Evolutionary conservation across 2,888 invertebrate species (phyloP), one percentile per base, ranked within the genome.

Genomic region (Arge pagana): DNA sequence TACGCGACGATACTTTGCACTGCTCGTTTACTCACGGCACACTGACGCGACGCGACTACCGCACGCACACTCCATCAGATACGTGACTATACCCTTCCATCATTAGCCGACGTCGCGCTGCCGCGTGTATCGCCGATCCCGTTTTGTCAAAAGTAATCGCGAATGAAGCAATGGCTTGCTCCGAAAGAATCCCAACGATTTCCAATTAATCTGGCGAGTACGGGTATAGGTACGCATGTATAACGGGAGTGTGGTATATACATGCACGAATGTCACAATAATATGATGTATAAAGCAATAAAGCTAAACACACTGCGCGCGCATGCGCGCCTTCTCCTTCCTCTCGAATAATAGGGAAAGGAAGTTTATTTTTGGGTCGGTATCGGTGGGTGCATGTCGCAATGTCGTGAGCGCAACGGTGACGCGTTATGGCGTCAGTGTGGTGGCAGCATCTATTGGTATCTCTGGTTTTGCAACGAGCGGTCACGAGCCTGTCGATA

Each of bases 341-440:
- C n/a, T n/a, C 5, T n/a, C 18, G 11, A 13, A 31, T 15, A 37
- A 36, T 16, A 31, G 31, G 37, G 39, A 37, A 48, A 48, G 37
- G 48, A 26, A 26, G 19, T 45, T 48, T 52, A 52, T 52, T 52
- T 48, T 52, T 19, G 52, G 52, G 39, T 48, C 52, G 52, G n/a
- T n/a, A n/a, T n/a, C n/a, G n/a, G n/a, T n/a, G n/a, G n/a, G 10
- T 30, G 52, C 52, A 48, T 52, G 48, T 52, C 52, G 52, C 48
- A 52, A 52, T 26, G 15, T 48, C 33, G 45, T n/a, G 28, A 45
- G 31, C 45, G 45, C 40, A 40, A 26, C 16, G 16, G 40, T 24
- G 10, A 26, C 40, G 15, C 24, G 40, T 40, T n/a, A n/a, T n/a
- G n/a, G n/a, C n/a, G n/a, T n/a, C n/a, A n/a, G n/a, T n/a, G n/a